Base-by-base conservation (phyloP, 1,140 invertebrate genomes). In the Polypedilum pembai region DNA sequence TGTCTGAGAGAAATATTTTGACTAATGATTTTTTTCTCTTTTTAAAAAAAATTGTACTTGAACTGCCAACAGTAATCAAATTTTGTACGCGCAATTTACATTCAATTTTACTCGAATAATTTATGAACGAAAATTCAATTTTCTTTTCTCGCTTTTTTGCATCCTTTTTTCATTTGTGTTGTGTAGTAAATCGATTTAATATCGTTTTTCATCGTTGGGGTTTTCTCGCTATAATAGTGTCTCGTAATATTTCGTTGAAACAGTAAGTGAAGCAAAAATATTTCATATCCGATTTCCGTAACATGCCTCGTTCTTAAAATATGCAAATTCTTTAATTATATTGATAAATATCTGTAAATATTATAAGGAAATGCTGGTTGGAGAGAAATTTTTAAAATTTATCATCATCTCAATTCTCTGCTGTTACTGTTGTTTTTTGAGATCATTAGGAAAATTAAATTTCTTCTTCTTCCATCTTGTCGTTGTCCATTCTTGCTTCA, bases 41-140 rank as follows among this genome's bases (percentile, higher is more conserved):
- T 33, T 33, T 3, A 33, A 33, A 33, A 33, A 33, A 33, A 3
- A 8, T 56, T 56, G 45, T 33, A 33, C 45, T 56, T 56, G 45
- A 56, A n/a, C 45, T 56, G 10, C 45, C 45, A 56, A 56, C 17
- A 18, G 65, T 69, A 69, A 69, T 69, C 65, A 69, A 69, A 69
- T 69, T 69, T 69, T 69, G 17, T 69, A 69, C 65, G 65, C 65
- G 20, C 65, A 69, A 69, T 69, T 69, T 69, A 69, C 17, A 69
- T 69, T 69, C 65, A 21, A 69, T 69, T 69, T 69, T 56, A 56
- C 8, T 69, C 65, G 65, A 56, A 69, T 69, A 69, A 69, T 20
- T 69, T 69, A 69, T 69, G 17, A 33, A 33, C 18, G 65, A 69
- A 69, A 69, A 69, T 69, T 69, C 65, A 69, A 69, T 69, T 69